Conservation (phyloP, 2,888 invertebrate genomes). For the Pyralis farinalis region DNA sequence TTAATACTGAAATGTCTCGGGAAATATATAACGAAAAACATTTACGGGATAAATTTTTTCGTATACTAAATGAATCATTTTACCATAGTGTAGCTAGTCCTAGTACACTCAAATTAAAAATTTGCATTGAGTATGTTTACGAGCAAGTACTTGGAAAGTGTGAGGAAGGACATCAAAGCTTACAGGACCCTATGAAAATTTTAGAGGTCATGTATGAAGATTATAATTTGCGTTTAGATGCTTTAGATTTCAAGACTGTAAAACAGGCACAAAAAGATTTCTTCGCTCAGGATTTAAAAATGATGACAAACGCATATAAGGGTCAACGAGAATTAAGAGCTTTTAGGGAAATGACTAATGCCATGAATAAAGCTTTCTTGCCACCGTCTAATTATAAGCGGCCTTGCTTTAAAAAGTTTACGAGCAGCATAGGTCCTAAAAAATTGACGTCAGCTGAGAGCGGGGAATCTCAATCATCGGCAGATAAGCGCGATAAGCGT, state of each 20-base stretch:
- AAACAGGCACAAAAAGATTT: constrained; percentile 63
- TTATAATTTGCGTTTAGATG: constrained; percentile 62
- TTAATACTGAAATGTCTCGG: constrained; percentile 54
- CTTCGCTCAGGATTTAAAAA: constrained; percentile 66
- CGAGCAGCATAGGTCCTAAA: constrained; percentile 53
- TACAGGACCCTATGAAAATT: constrained; percentile 70
- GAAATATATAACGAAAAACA: constrained; percentile 59
- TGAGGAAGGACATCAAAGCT: constrained; percentile 66
- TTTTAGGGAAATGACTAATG: constrained; percentile 67
- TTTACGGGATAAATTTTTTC: constrained; percentile 63
- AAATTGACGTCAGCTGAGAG: constrained; percentile 41
- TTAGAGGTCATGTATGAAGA: constrained; percentile 71
- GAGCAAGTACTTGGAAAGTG: constrained; percentile 71
- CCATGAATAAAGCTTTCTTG: constrained; percentile 69
- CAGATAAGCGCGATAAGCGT: constrained; percentile 32
- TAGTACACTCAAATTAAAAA: constrained; percentile 59
- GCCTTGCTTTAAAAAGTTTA: constrained; percentile 50
- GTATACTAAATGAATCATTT: constrained; percentile 61
- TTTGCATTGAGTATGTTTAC: constrained; percentile 72
- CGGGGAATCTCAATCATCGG: constrained; percentile 30
- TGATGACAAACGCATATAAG: constrained; percentile 62
- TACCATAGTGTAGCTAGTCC: constrained; percentile 67
- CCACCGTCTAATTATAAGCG: constrained; percentile 51
- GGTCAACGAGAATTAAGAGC: constrained; percentile 63
- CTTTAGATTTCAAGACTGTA: constrained; percentile 65